Percentiles rank a stretch among this genome's conserved stretches.
These are phyloP conservation scores for Puffinus mauretanicus DNA, from an alignment of 2,113 vertebrate genomes.

Conservation along the genomic window DNA sequence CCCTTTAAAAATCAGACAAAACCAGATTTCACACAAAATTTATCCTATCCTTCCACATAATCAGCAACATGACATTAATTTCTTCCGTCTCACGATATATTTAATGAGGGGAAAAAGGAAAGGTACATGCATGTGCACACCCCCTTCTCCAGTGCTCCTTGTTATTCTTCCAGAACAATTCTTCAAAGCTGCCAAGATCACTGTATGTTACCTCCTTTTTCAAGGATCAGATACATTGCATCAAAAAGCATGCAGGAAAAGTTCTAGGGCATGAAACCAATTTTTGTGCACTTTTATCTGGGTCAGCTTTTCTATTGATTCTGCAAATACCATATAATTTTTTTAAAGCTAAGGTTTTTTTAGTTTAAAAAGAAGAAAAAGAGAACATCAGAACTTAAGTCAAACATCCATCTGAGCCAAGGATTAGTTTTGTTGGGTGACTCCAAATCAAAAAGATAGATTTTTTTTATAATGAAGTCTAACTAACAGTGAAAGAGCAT, in stretches of 20 bases:
- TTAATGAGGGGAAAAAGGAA: neutral
- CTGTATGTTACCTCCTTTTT: slow-evolving; percentile 34
- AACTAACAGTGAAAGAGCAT: neutral
- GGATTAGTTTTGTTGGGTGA: neutral
- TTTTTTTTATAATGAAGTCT: neutral
- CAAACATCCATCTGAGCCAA: slow-evolving; percentile 18
- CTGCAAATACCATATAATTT: slow-evolving; percentile 8
- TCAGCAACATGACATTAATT: neutral
- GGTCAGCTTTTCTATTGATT: slow-evolving; percentile 62
- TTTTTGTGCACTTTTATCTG: slow-evolving; percentile 53
- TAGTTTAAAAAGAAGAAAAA: slow-evolving; percentile 14
- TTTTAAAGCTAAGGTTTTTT: slow-evolving; percentile 17
- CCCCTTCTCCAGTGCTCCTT: slow-evolving; percentile 6
- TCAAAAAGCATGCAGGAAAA: slow-evolving; percentile 56
- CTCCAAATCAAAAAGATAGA: neutral
- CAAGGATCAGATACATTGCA: slow-evolving; percentile 49
- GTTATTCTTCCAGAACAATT: slow-evolving; percentile 50
- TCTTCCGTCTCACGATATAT: neutral
- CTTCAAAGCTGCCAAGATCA: slow-evolving; percentile 61
- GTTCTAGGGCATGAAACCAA: slow-evolving; percentile 67
- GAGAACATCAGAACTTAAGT: slow-evolving; percentile 30
- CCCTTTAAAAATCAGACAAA: neutral
- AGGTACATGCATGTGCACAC: neutral
- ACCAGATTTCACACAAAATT: neutral
- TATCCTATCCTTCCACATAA: neutral